Percentiles rank a stretch among this genome's conserved stretches.
Evolutionary conservation across 2,797 vertebrate genomes (phyloP).

Genomic region (Cirrhinus molitorella): DNA sequence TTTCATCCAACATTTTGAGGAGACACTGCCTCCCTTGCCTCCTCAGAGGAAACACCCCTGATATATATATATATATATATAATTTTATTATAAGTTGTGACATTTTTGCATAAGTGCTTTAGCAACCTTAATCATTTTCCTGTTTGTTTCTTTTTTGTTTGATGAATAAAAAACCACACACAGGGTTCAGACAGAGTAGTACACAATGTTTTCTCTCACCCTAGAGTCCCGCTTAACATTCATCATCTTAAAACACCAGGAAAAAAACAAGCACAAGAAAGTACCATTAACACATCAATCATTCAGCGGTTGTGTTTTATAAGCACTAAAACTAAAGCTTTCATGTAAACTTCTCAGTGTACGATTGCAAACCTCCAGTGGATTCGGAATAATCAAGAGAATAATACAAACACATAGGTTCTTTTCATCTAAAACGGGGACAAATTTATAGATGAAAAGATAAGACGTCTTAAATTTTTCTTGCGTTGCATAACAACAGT

Average conservation of each 20-base stretch:
- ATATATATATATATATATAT: too few relatives aligned
- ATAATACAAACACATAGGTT: neutral
- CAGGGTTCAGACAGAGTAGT: neutral
- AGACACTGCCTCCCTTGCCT: too few relatives aligned
- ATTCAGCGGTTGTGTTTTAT: conserved; percentile 17
- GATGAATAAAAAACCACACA: neutral
- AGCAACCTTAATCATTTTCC: neutral
- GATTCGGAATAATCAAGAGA: conserved; percentile 19
- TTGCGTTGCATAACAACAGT: neutral
- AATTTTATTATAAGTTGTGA: neutral
- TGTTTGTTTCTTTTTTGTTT: neutral
- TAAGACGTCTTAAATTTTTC: neutral
- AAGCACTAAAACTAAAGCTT: conserved; percentile 6
- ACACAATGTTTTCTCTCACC: conserved; percentile 1
- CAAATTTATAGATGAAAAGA: neutral
- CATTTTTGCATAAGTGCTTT: neutral
- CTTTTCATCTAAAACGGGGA: conserved; percentile 12
- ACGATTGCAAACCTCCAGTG: neutral
- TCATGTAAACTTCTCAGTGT: neutral
- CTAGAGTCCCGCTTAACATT: conserved; percentile 9
- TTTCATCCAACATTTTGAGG: too few relatives aligned
- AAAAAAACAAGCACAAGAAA: conserved; percentile 3
- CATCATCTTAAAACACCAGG: conserved; percentile 20
- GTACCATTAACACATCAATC: conserved; percentile 32
- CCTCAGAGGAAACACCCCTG: too few relatives aligned